These are phyloP conservation scores for Brachionus koreanus DNA, from an alignment of 1,140 invertebrate genomes.

Conservation along the genomic window DNA sequence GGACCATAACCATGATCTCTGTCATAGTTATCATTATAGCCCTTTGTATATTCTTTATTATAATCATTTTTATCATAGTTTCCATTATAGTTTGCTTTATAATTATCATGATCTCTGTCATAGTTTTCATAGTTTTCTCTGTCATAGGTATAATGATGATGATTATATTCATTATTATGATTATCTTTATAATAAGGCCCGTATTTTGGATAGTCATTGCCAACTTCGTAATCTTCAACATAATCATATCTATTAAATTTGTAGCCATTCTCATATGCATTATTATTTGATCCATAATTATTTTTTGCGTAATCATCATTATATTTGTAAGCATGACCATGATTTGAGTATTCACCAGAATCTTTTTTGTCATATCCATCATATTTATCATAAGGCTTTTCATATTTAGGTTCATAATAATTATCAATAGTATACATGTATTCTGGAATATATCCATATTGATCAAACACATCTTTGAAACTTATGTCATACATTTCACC, in stretches of 20 bases:
- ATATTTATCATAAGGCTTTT: background rate
- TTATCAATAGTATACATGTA: background rate
- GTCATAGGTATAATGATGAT: background rate
- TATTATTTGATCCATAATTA: background rate
- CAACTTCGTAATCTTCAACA: background rate
- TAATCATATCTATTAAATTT: background rate
- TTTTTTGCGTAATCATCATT: background rate
- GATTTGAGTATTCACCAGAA: background rate
- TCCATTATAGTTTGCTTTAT: background rate
- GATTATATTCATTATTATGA: too few species aligned
- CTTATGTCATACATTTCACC: conserved; percentile 12
- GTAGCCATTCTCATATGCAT: background rate
- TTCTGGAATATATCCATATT: conserved; percentile 11
- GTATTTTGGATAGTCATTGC: background rate
- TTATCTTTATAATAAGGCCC: background rate
- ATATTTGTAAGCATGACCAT: background rate
- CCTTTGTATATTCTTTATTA: too few species aligned
- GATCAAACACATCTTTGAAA: conserved; percentile 21
- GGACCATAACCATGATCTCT: too few species aligned
- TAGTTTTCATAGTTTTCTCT: too few species aligned
- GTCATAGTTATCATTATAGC: too few species aligned
- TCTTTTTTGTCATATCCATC: background rate
- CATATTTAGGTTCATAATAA: background rate
- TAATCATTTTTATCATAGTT: too few species aligned
- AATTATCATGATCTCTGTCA: too few species aligned